Evolutionary conservation across 1,140 invertebrate species (phyloP).

Genomic region (Pachypeltis micranthus): DNA sequence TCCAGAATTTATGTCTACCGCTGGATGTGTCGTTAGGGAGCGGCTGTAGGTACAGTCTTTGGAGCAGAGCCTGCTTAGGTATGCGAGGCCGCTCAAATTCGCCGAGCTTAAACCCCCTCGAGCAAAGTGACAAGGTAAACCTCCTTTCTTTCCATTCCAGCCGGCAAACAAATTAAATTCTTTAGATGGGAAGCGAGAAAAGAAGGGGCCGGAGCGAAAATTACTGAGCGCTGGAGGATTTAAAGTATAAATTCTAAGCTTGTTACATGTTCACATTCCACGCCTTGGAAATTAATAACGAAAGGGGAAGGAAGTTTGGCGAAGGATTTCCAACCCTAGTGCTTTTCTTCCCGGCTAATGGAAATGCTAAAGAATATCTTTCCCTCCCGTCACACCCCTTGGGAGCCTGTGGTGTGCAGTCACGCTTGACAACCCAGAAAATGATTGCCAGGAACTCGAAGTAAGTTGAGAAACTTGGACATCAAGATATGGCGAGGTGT

Average conservation of each 20-base stretch:
- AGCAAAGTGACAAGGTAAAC: neutral
- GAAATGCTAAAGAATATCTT: conserved; percentile 9
- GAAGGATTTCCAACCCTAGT: neutral
- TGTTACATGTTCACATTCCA: neutral
- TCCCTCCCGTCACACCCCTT: neutral
- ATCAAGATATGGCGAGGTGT: conserved; percentile 1
- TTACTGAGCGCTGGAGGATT: neutral
- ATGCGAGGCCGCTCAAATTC: neutral
- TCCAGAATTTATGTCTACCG: too few relatives aligned
- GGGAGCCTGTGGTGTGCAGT: neutral
- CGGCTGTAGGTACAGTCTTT: neutral
- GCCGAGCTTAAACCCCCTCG: neutral
- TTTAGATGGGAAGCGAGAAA: neutral
- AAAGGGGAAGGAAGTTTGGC: neutral
- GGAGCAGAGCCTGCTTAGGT: neutral
- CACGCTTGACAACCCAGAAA: conserved; percentile 11
- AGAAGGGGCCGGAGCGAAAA: neutral
- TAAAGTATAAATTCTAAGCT: neutral
- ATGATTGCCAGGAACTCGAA: neutral
- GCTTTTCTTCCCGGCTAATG: conserved; percentile 2
- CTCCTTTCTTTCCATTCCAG: neutral
- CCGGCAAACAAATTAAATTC: neutral
- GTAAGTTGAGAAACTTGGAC: conserved; percentile 6
- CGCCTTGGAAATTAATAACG: conserved; percentile 6
- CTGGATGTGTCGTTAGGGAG: too few relatives aligned